Conservation (phyloP, 2,797 vertebrate species). For the Esox masquinongy region DNA sequence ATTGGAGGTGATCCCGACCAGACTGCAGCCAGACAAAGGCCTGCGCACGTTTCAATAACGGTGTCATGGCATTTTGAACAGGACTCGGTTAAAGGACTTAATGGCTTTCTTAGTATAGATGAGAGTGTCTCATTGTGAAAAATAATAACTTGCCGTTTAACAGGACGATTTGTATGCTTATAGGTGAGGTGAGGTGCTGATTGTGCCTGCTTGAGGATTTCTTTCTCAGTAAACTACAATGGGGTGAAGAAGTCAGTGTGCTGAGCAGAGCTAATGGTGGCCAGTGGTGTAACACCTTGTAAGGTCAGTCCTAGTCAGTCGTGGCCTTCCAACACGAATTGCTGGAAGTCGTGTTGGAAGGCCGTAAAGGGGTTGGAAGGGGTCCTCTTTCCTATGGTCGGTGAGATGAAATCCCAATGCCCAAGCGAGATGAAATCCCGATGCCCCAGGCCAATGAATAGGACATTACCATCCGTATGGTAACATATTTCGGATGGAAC, state of each 20-base stretch:
- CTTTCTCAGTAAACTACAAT: not conserved
- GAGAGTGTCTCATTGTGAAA: not conserved
- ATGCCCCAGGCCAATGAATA: no score
- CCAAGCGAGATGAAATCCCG: no score
- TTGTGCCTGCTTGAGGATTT: not conserved
- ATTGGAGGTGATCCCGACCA: slow-evolving; percentile 63
- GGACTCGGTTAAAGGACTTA: slow-evolving; percentile 38
- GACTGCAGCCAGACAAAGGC: slow-evolving; percentile 37
- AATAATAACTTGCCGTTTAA: not conserved
- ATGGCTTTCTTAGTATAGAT: slow-evolving; percentile 35
- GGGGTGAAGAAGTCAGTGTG: not conserved
- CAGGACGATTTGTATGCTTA: not conserved
- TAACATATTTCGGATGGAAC: no score
- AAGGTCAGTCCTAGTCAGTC: no score
- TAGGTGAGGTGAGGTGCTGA: not conserved
- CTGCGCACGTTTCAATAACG: slow-evolving; percentile 41
- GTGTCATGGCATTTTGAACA: slow-evolving; percentile 61
- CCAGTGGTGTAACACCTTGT: no score
- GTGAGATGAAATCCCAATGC: no score
- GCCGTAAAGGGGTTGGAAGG: no score
- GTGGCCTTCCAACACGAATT: no score
- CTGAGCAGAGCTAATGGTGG: no score
- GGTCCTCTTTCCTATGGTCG: no score
- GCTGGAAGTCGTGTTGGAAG: no score
- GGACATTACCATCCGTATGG: no score